Base-by-base conservation (phyloP, 2,113 vertebrate genomes). In the Paedocypris sp. region DNA sequence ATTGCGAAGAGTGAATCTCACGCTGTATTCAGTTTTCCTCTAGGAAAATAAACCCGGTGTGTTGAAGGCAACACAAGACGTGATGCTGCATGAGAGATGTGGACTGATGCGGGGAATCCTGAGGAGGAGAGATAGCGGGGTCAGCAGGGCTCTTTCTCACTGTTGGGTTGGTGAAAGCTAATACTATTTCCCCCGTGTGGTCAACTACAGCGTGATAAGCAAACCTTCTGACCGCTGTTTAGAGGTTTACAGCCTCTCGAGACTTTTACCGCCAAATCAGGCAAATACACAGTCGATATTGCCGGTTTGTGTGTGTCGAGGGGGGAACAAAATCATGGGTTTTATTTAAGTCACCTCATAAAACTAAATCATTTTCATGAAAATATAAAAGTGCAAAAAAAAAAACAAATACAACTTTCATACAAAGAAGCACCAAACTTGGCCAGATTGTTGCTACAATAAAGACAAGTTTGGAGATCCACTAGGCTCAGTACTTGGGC, bases 111-210 rank as follows among this genome's bases (percentile, higher is more conserved):
- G 7, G 29, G 23, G 19, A 33, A 26, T 29, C 19, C 9, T 38
- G 10, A 49, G 33, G 36, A 16, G n/a, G 32, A 43, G 5, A 25
- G 48, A 42, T 39, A 19, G 13, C 49, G 36, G 19, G 26, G 39
- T 52, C 25, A 29, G 52, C 7, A 3, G 52, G 52, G 35, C 23
- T 42, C 52, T 56, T 35, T 56, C 36, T 56, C 23, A 4, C 5
- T 56, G 36, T 19, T 29, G 35, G 25, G 28, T 28, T 56, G 52
- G 39, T 56, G 36, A 56, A 56, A 56, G 36, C 29, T 38, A 41
- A 56, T 56, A n/a, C 15, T 29, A 20, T 28, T 42, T 29, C 13
- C 16, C 12, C 52, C 29, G 15, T 23, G 0, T 22, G 52, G 23
- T 23, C 42, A 38, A 25, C 9, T 25, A 22, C 48, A n/a, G 19